phyloP scores from a whole-genome alignment of 2,113 vertebrate genomes.

The Sinocyclocheilus rhinocerous region DNA sequence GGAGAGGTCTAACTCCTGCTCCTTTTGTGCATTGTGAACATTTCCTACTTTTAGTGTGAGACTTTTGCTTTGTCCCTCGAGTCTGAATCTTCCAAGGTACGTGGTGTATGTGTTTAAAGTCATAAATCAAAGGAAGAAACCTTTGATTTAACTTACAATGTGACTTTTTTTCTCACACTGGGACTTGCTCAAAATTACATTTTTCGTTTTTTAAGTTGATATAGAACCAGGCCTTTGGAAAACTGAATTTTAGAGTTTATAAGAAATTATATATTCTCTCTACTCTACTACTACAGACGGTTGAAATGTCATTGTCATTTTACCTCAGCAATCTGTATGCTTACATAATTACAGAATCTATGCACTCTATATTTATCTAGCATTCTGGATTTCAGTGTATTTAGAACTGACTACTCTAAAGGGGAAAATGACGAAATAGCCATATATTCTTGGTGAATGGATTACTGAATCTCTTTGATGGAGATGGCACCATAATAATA shows the following conservation, averaged over 20 bases:
- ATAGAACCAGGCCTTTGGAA: neutral
- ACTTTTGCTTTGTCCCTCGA: neutral
- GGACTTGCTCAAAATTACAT: neutral
- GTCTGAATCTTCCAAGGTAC: neutral
- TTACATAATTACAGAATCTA: neutral
- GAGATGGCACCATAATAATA: neutral
- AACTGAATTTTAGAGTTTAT: neutral
- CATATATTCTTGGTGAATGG: neutral
- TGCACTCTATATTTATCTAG: neutral
- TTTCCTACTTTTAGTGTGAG: neutral
- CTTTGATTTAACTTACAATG: neutral
- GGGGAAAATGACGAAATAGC: neutral
- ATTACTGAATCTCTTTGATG: neutral
- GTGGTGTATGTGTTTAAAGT: neutral
- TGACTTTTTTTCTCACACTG: neutral
- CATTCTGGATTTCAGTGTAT: neutral
- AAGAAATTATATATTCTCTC: neutral
- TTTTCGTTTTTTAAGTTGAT: neutral
- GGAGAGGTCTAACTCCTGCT: neutral
- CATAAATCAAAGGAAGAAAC: neutral
- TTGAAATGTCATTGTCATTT: too few species aligned
- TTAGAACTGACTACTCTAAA: neutral
- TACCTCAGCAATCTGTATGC: neutral
- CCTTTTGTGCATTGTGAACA: neutral
- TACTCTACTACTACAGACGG: neutral